Base-by-base conservation (phyloP, 92 coral and sea anemone genomes). In the Nematostella vectensis region DNA sequence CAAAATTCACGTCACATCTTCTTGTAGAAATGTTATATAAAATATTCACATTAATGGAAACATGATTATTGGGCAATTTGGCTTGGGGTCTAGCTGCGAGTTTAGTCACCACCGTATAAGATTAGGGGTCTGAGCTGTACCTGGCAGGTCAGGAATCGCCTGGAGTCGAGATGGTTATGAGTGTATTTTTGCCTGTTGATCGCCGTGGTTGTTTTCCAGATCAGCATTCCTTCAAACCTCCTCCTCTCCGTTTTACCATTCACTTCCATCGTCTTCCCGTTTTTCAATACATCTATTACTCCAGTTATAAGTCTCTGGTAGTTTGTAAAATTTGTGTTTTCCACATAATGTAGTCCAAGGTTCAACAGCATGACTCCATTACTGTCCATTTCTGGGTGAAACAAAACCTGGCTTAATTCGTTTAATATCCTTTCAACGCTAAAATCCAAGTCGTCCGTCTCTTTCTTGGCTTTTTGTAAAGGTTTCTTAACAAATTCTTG, bases 121-220 rank as follows among this genome's bases (percentile, higher is more conserved):
- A n/a, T n/a, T n/a, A n/a, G n/a, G n/a, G n/a, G n/a, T n/a, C n/a
- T n/a, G n/a, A n/a, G n/a, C n/a, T n/a, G n/a, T n/a, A 88, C 96
- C 85, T 81, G 88, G 23, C 68, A 76, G 2, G 87, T 83, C 40
- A 88, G 57, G 50, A 88, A 88, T 30, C 96, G 63, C 18, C 93
- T 60, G 16, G 81, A 73, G 27, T 71, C 65, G 27, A 65, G 69
- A 50, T 75, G 74, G 0, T 80, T 82, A 12, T 44, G 47, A 9
- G 61, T 62, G 30, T 66, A 59, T 29, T 81, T 80, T 47, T 88
- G 72, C 31, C 88, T 72, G 54, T 71, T 78, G 11, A 89, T 63
- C 25, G 88, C 88, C 21, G 83, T 75, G 20, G 83, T 71, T 38
- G 89, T 76, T 62, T 84, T 89, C 96, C 96, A 89, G 23, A 89